phyloP scores from a whole-genome alignment of 2,113 vertebrate species.

The Galeopterus variegatus region DNA sequence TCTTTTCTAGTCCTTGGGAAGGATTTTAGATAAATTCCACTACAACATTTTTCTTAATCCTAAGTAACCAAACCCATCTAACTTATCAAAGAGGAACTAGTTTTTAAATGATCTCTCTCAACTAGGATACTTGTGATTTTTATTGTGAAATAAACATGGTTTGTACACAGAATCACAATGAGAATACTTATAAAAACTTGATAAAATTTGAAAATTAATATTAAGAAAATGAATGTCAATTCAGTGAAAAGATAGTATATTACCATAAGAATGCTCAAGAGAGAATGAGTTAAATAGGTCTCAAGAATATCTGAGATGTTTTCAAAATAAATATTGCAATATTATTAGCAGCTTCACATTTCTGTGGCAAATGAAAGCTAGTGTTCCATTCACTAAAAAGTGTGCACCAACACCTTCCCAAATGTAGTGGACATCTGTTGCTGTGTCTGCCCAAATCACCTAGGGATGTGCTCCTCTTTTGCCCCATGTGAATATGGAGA shows the following conservation, averaged over 20 bases:
- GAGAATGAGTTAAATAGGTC: background rate
- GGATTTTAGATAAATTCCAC: slow-evolving; percentile 46
- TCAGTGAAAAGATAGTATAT: slow-evolving; percentile 39
- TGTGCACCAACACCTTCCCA: slow-evolving; percentile 30
- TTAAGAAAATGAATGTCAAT: slow-evolving; percentile 26
- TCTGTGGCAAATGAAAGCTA: slow-evolving; percentile 19
- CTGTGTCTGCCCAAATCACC: background rate
- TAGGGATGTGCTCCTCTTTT: background rate
- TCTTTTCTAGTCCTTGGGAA: slow-evolving; percentile 25
- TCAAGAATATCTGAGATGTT: slow-evolving; percentile 36
- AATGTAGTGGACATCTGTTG: background rate
- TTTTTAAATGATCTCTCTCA: slow-evolving; percentile 56
- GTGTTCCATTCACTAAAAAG: slow-evolving; percentile 1
- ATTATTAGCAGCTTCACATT: slow-evolving; percentile 32
- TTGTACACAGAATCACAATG: slow-evolving; percentile 32
- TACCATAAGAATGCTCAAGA: slow-evolving; percentile 4
- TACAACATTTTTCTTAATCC: background rate
- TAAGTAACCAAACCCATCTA: slow-evolving; percentile 52
- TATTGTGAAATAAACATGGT: slow-evolving; percentile 44
- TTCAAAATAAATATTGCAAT: slow-evolving; percentile 30
- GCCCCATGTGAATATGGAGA: background rate
- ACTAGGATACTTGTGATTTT: slow-evolving; percentile 25
- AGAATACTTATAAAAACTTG: slow-evolving; percentile 57
- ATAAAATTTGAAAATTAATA: slow-evolving; percentile 50
- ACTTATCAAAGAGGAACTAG: slow-evolving; percentile 2